Evolutionary conservation across 1,140 invertebrate genomes (phyloP).

Genomic region (Calliphora vicina): DNA sequence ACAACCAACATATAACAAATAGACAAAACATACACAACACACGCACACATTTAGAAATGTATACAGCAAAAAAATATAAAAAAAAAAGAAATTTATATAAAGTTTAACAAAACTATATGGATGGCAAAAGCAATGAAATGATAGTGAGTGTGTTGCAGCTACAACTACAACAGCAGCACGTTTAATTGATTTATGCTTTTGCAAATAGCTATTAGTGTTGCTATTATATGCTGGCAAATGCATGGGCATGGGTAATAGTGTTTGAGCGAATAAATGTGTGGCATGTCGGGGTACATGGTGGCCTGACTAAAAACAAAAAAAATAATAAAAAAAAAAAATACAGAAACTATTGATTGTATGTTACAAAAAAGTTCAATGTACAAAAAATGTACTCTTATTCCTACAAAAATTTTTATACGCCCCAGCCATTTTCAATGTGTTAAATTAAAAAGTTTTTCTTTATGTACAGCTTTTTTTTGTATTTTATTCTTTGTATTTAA

Average conservation of each 20-base stretch:
- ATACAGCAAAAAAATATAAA: neutral
- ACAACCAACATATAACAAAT: neutral
- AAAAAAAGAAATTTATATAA: neutral
- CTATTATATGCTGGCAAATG: conserved; percentile 24
- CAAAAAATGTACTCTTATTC: neutral
- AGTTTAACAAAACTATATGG: neutral
- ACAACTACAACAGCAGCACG: neutral
- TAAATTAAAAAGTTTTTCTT: conserved; percentile 8
- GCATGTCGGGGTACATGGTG: neutral
- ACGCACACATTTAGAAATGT: neutral
- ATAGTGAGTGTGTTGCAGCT: neutral
- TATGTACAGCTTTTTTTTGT: too few relatives aligned
- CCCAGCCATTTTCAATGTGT: conserved; percentile 2
- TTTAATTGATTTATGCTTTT: conserved; percentile 35
- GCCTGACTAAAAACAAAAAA: conserved; percentile 16
- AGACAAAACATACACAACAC: neutral
- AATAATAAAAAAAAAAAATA: neutral
- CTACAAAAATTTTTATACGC: neutral
- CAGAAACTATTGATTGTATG: conserved; percentile 1
- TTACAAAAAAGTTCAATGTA: neutral
- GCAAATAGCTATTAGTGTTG: conserved; percentile 32
- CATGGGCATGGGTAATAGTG: neutral
- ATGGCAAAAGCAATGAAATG: neutral
- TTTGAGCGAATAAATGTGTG: neutral
- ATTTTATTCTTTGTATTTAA: neutral